These are phyloP conservation scores for Bombus vancouverensis DNA, from an alignment of 1,140 invertebrate species.

Conservation along the genomic window DNA sequence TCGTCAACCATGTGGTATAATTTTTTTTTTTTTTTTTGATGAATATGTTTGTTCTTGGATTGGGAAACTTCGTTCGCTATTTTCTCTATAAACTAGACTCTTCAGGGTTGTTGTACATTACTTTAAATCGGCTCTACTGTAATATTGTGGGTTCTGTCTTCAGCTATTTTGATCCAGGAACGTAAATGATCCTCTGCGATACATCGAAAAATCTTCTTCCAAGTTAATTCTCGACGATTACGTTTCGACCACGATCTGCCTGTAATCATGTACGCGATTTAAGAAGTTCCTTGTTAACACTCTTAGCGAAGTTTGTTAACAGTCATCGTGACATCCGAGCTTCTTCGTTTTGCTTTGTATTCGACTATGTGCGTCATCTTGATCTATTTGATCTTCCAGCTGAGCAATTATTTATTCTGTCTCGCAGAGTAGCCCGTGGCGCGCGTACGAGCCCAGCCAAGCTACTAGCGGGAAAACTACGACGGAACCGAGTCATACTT, in stretches of 20 bases:
- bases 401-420: conserved; percentile 59
- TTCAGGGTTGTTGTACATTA: too few relatives aligned
- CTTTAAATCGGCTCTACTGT: too few relatives aligned
- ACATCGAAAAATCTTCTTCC: background rate
- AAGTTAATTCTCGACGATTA: background rate
- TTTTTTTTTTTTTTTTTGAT: too few relatives aligned
- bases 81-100: too few relatives aligned
- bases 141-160: too few relatives aligned
- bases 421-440: background rate
- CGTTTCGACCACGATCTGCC: background rate
- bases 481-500: conserved; percentile 22
- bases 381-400: conserved; percentile 42
- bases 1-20: too few relatives aligned
- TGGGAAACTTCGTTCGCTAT: too few relatives aligned
- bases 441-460: background rate
- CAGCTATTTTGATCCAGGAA: background rate
- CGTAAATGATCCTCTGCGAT: too few relatives aligned
- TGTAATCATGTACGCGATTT: background rate
- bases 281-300: background rate
- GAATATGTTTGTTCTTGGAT: too few relatives aligned
- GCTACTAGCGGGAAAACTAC: conserved; percentile 10
- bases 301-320: background rate
- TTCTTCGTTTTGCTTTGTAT: background rate
- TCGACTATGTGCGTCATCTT: conserved; percentile 11
- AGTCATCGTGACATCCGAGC: background rate